Evolutionary conservation across 2,888 invertebrate species (phyloP), one percentile per base, ranked within the genome.

Genomic region (Pachycephus smyrnensis): DNA sequence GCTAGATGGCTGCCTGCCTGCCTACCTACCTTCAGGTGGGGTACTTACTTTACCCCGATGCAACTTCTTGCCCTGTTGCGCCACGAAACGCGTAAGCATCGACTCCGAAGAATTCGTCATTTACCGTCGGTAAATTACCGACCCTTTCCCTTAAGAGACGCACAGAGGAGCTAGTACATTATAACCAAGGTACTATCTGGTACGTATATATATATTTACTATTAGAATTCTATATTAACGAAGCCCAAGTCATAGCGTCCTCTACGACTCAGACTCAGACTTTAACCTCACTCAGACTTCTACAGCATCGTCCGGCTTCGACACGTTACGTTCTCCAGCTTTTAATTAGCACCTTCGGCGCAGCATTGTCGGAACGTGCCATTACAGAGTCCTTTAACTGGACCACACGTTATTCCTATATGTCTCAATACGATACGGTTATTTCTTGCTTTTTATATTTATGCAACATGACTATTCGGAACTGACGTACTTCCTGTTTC

Each of bases 41-140:
- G 75, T 15, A 12, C 11, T 32, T 55, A 55, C 55, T 23, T 23
- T 55, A 15, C 55, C 55, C 74, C 31, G 15, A 15, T 74, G 71
- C 55, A 78, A 77, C 79, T 80, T 82, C 77, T 80, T 82, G 78
- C 81, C 82, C 82, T 76, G 78, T 82, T 81, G 79, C 78, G 80
- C 78, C 74, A 76, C 82, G 79, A 79, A 78, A 82, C 77, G 77
- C 82, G 77, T 76, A 80, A 81, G 81, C 81, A 80, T 77, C 75
- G 82, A 80, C 78, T 78, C 80, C 80, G 55, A 79, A 81, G 77
- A 77, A 77, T 80, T 81, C 78, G 81, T 79, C 81, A 79, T 80
- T 82, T 82, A 79, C 82, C 76, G 79, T 79, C 81, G 77, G 79
- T 79, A 79, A 82, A 80, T 78, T 80, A 71, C 78, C 55, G 55